phyloP scores from a whole-genome alignment of 2,888 invertebrate species.

The Spisula solida region DNA sequence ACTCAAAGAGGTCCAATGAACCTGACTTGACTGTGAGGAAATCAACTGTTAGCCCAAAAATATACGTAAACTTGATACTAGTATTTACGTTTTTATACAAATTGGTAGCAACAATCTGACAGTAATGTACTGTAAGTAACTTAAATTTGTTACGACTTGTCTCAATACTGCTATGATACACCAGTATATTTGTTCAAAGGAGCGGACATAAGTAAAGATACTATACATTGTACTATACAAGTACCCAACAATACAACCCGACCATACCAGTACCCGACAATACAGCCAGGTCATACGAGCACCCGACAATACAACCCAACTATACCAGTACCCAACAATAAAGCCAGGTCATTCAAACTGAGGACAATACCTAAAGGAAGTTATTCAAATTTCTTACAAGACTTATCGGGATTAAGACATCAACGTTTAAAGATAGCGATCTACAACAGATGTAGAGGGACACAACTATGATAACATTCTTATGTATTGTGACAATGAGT shows the following conservation, averaged over 20 bases:
- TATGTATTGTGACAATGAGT: not conserved
- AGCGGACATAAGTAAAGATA: not conserved
- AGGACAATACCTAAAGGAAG: not conserved
- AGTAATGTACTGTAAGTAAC: too few relatives aligned
- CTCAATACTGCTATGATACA: not conserved
- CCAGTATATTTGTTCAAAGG: not conserved
- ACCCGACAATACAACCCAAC: not conserved
- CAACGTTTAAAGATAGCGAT: conserved; percentile 4
- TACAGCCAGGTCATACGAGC: too few relatives aligned
- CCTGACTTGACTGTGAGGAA: too few relatives aligned
- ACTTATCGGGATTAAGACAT: not conserved
- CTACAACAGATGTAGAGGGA: not conserved
- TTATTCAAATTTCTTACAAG: conserved; percentile 1
- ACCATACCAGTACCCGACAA: not conserved
- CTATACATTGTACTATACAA: not conserved
- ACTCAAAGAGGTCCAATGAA: too few relatives aligned
- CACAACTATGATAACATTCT: not conserved
- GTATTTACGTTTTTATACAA: too few relatives aligned
- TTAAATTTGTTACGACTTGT: too few relatives aligned
- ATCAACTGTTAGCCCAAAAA: too few relatives aligned
- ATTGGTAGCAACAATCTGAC: too few relatives aligned
- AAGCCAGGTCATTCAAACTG: not conserved
- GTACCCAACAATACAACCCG: not conserved
- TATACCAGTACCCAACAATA: not conserved
- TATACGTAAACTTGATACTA: too few relatives aligned